Base-by-base conservation (phyloP, 2,797 vertebrate genomes). In the Melanotaenia trifasciata region DNA sequence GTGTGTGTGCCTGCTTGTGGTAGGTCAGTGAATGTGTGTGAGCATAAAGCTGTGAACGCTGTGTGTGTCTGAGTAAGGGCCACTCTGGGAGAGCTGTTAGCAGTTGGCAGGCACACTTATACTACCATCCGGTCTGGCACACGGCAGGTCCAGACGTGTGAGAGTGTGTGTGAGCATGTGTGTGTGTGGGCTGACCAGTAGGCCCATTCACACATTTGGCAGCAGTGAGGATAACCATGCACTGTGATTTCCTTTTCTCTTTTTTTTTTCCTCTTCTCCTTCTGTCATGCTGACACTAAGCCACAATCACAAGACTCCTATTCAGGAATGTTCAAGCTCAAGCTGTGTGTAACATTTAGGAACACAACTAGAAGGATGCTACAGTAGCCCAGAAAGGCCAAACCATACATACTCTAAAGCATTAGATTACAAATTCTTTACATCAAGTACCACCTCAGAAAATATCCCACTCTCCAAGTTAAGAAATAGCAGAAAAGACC, bases 71-170 rank as follows among this genome's bases (percentile, higher is more conserved):
- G 83, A 65, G 74, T 88, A 86, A 87, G 84, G 79, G 83, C 80
- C 86, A 89, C 85, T 26, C 72, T 72, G 78, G 89, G 88, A 88
- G 28, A 38, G 88, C 83, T 90, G 87, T 93, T 90, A 89, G 84
- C 86, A 53, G 66, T 78, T 84, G 84, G 92, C 83, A 92, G 53
- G 81, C 79, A 80, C 81, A 85, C 89, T 84, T 80, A 70, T 72
- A 84, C 78, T 75, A 74, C 85, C 88, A 92, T 87, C 90, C 91
- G 84, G 84, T 90, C 87, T 94, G 93, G 90, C 93, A 92, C 87
- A 80, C 82, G 88, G 87, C 84, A 80, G 87, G 84, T 86, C 79
- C 85, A 84, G 76, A 76, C 67, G 59, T 80, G 81, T 45, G 61
- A 67, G 74, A 65, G 79, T 13, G 70, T 80, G 74, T 12, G 73